Evolutionary conservation across 2,888 invertebrate species (phyloP), one percentile per base, ranked within the genome.

Genomic region (Ectemnius cavifrons): DNA sequence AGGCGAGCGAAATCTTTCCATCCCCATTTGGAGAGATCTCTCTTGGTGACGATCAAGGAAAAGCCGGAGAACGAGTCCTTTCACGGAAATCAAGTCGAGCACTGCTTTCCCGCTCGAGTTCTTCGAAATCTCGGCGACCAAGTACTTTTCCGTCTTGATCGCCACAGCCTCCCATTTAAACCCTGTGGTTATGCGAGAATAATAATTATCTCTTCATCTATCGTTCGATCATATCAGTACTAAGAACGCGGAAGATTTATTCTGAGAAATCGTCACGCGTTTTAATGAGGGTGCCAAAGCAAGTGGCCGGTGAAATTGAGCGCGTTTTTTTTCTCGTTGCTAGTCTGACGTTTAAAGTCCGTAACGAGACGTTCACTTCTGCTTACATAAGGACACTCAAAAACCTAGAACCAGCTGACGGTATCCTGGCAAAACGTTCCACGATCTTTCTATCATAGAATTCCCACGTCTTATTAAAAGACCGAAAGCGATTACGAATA

Each of bases 11-110:
- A 75, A 75, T 77, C 68, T 49, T 28, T 66, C 57, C 23, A 67
- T 76, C 63, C 70, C 56, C 28, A 45, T 71, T 73, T 71, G 60
- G 73, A 45, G 47, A 65, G 66, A 77, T 77, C 63, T 67, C 45
- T 68, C 52, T 46, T 2, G 27, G 18, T 14, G 16, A n/a, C 14
- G 16, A 63, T 18, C 14, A n/a, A 18, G 52, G 57, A 76, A 69
- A 73, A 69, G 57, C 60, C 27, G n/a, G 13, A 46, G 11, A 27
- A 62, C 58, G 11, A 58, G 16, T 28, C 49, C 47, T 11, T 20
- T 37, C 64, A 16, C 23, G 56, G 67, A 63, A 61, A 16, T 28
- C 28, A 60, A 23, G 23, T 14, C 49, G 37, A 47, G 37, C 20
- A 8, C 6, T 64, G 71, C 27, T 46, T 49, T 49, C 63, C 28